These are phyloP conservation scores for Dendrocopos noguchii DNA, from an alignment of 2,113 vertebrate genomes.

Conservation along the genomic window DNA sequence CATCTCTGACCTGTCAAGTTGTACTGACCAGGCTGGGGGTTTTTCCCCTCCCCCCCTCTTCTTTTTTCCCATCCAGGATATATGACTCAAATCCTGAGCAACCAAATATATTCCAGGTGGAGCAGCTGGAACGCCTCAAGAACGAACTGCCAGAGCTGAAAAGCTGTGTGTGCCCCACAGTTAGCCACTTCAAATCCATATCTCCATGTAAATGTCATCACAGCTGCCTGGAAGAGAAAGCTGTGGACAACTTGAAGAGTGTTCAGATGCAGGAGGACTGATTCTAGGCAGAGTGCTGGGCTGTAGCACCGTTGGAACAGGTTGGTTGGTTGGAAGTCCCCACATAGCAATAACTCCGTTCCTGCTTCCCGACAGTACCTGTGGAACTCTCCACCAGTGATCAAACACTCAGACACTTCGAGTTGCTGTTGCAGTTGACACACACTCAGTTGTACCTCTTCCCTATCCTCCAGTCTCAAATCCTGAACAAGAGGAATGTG, in stretches of 20 bases:
- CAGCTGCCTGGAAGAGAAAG: conserved; percentile 51
- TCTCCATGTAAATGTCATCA: conserved; percentile 67
- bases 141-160: conserved; percentile 87
- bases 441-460: conserved; percentile 1
- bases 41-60: neutral
- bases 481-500: conserved; percentile 13
- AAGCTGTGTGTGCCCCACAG: conserved; percentile 83
- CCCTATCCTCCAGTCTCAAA: neutral
- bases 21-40: neutral
- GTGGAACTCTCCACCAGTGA: conserved; percentile 46
- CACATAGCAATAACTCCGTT: conserved; percentile 78
- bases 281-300: neutral
- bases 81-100: conserved; percentile 89
- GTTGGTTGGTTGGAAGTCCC: neutral
- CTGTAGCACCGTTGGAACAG: conserved; percentile 14
- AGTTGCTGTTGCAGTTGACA: conserved; percentile 49
- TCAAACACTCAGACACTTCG: conserved; percentile 65
- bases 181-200: conserved; percentile 77
- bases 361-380: conserved; percentile 56
- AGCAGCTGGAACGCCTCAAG: conserved; percentile 88
- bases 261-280: conserved; percentile 48
- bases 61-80: conserved; percentile 81
- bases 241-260: conserved; percentile 63
- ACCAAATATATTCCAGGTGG: conserved; percentile 92
- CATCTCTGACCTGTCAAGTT: neutral